phyloP scores from a whole-genome alignment of 2,888 invertebrate species.

The Ceramica pisi region DNA sequence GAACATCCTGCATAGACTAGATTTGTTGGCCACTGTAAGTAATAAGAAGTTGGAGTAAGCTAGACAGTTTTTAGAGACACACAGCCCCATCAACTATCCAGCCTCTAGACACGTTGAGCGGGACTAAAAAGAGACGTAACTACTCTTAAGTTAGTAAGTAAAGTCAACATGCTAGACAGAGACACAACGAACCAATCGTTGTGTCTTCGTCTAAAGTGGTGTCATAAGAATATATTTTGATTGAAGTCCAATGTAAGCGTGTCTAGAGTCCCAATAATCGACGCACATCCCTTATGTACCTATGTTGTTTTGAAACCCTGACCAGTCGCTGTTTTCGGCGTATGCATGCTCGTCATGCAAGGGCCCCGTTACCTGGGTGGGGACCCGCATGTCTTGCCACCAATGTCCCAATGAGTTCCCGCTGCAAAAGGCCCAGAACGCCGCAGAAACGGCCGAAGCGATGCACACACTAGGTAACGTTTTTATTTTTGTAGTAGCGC shows the following conservation, averaged over 20 bases:
- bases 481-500: background rate
- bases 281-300: constrained; percentile 2
- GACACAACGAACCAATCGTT: background rate
- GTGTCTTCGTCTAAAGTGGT: background rate
- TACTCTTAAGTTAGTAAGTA: background rate
- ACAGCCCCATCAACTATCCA: background rate
- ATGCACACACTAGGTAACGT: constrained; percentile 49
- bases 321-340: constrained; percentile 81
- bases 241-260: background rate
- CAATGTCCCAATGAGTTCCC: constrained; percentile 80
- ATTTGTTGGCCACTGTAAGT: constrained; percentile 7
- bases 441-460: constrained; percentile 71
- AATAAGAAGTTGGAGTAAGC: background rate
- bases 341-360: constrained; percentile 85
- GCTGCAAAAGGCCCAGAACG: constrained; percentile 38
- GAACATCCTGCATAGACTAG: constrained; percentile 23
- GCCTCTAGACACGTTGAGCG: background rate
- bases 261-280: background rate
- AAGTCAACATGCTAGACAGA: background rate
- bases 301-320: constrained; percentile 30
- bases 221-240: background rate
- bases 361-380: constrained; percentile 79
- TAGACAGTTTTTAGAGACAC: constrained; percentile 8
- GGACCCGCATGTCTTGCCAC: constrained; percentile 72
- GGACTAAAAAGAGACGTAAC: background rate